Percentiles rank a stretch among this genome's conserved stretches.
Evolutionary conservation across 2,888 invertebrate genomes (phyloP).

Genomic region (Aelia acuminata): DNA sequence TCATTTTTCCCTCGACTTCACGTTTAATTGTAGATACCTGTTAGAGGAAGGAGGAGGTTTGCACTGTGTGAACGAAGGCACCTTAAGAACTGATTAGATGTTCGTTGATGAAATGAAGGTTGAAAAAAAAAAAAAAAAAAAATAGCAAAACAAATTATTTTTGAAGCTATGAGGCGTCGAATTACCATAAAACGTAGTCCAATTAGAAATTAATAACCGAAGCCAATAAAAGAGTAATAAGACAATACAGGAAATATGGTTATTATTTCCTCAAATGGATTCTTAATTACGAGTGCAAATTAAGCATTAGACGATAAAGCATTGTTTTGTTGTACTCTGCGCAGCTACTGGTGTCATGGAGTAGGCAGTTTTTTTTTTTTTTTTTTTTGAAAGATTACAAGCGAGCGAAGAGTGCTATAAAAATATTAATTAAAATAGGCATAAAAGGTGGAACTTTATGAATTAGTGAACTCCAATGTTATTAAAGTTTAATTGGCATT

Average conservation of each 20-base stretch:
- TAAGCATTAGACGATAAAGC: conserved; percentile 32
- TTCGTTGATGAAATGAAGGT: not conserved
- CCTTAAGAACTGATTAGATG: too few species aligned
- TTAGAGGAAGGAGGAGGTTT: too few species aligned
- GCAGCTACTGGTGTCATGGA: not conserved
- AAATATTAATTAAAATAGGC: conserved; percentile 34
- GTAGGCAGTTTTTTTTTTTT: not conserved
- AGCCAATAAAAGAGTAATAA: conserved; percentile 37
- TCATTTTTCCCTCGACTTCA: too few species aligned
- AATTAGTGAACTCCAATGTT: not conserved
- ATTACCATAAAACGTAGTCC: not conserved
- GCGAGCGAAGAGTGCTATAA: not conserved
- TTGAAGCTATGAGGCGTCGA: not conserved
- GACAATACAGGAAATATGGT: conserved; percentile 43
- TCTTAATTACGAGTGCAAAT: conserved; percentile 38
- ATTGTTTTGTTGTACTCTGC: not conserved
- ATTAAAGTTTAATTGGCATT: not conserved
- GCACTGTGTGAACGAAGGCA: too few species aligned
- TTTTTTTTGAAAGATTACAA: not conserved
- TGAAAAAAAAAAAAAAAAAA: not conserved
- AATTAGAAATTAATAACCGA: conserved; percentile 3
- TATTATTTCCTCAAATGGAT: conserved; percentile 35
- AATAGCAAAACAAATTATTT: not conserved
- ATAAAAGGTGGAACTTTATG: conserved; percentile 1
- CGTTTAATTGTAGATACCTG: too few species aligned